Base-by-base conservation (phyloP, 2,888 invertebrate species). In the Portevinia maculata region DNA sequence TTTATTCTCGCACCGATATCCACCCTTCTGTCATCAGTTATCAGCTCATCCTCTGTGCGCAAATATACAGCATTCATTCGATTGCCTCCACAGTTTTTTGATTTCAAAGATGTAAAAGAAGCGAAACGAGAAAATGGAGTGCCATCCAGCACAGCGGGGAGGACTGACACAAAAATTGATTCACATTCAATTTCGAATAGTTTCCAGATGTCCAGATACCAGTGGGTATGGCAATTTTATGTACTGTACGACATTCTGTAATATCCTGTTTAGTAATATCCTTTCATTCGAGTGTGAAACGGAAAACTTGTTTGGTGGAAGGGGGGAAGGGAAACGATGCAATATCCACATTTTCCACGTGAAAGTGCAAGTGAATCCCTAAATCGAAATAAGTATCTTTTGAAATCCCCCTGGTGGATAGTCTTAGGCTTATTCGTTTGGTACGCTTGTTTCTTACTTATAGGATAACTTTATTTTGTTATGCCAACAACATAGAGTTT, bases 201-300 rank as follows among this genome's bases (percentile, higher is more conserved):
- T 59, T 75, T 70, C 64, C 81, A 81, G 75, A 75, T 81, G 76
- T 81, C 76, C 81, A 64, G 44, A 19, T 50, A 24, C 5, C 3
- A 5, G 3, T 24, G 2, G 3, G 19, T 46, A 13, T 52, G 5
- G 52, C 37, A 52, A 32, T 44, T 13, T 65, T 39, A 39, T 69
- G 37, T 37, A 73, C 57, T 78, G 28, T 17, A 28, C 46, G 64
- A 81, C 60, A 53, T 65, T 19, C 39, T 76, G 52, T 70, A 76
- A 76, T 81, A 81, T 81, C 76, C 81, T 81, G 76, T 59, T 76
- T 53, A 53, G 75, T 52, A 64, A 70, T 81, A 64, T 70, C 46
- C 24, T 59, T 53, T 24, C 57, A 81, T 24, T 65, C 39, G 55
- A 76, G 65, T 65, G 52, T 59, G 76, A 50, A 34, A 50, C 24